phyloP scores from a whole-genome alignment of 2,113 vertebrate species.

The Notiomystis cincta region DNA sequence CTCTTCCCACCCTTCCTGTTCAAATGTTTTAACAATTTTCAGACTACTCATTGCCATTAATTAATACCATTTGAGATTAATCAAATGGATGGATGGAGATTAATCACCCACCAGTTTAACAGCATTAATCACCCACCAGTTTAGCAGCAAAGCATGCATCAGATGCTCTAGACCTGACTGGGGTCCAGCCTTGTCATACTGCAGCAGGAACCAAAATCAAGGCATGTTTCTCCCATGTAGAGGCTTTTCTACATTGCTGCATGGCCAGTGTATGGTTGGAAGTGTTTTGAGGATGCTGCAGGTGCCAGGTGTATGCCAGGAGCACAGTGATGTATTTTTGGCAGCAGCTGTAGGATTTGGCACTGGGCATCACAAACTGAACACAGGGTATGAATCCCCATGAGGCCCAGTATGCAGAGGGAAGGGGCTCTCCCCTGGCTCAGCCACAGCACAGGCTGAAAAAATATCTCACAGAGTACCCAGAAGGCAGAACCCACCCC shows the following conservation, averaged over 20 bases:
- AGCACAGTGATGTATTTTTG: not conserved
- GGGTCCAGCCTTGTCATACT: not conserved
- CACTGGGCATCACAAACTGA: not conserved
- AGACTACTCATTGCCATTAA: not conserved
- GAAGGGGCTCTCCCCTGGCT: not conserved
- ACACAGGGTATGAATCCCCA: not conserved
- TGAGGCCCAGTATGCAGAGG: not conserved
- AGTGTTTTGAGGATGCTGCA: not conserved
- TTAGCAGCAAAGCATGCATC: not conserved
- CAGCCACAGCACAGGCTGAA: not conserved
- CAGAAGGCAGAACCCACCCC: not conserved
- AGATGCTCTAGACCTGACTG: not conserved
- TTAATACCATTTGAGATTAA: not conserved
- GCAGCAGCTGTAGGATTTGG: not conserved
- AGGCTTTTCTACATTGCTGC: not conserved
- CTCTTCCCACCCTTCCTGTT: not conserved
- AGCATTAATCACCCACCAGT: not conserved
- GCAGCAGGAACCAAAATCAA: not conserved
- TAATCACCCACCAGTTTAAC: not conserved
- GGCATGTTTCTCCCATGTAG: fast-evolving
- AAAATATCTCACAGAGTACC: not conserved
- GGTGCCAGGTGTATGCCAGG: not conserved
- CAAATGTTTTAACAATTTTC: not conserved
- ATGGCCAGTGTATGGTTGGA: not conserved
- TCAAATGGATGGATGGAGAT: not conserved